These are phyloP conservation scores for Cantharis rufa DNA, from an alignment of 2,888 invertebrate species.

Conservation along the genomic window DNA sequence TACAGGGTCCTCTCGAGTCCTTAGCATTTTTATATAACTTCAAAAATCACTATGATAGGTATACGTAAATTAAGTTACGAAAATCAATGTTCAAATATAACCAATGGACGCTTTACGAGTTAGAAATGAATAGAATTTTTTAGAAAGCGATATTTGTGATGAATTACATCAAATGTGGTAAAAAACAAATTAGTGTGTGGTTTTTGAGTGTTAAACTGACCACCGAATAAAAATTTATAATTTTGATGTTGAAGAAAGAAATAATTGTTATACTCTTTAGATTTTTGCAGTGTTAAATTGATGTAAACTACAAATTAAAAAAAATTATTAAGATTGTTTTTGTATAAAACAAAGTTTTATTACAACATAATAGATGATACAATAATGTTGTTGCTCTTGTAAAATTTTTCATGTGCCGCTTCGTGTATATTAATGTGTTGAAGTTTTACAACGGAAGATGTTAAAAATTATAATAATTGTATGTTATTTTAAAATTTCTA, in stretches of 20 bases:
- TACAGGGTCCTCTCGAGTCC: neutral
- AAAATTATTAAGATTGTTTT: neutral
- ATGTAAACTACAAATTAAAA: neutral
- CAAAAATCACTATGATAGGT: slow-evolving; percentile 5
- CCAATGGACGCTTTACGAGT: slow-evolving; percentile 23
- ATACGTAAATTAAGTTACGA: slow-evolving; percentile 13
- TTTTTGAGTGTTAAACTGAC: slow-evolving; percentile 7
- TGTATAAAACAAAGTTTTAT: neutral
- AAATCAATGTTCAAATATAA: slow-evolving; percentile 24
- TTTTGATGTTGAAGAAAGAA: neutral
- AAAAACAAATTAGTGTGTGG: slow-evolving; percentile 3
- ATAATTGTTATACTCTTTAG: slow-evolving; percentile 2
- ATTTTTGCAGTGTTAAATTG: slow-evolving; percentile 2
- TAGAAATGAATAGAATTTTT: slow-evolving; percentile 20
- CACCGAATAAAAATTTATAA: neutral
- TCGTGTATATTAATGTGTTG: slow-evolving; percentile 1
- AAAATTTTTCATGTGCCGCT: slow-evolving; percentile 2
- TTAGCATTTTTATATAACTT: neutral
- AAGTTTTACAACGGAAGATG: neutral
- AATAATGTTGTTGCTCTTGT: slow-evolving; percentile 5
- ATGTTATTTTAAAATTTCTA: neutral
- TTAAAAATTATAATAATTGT: neutral
- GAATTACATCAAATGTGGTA: slow-evolving; percentile 10
- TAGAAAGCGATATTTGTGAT: slow-evolving; percentile 21
- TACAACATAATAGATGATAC: neutral